These are phyloP conservation scores for Axis porcinus DNA, from an alignment of 2,113 vertebrate genomes.

Conservation along the genomic window DNA sequence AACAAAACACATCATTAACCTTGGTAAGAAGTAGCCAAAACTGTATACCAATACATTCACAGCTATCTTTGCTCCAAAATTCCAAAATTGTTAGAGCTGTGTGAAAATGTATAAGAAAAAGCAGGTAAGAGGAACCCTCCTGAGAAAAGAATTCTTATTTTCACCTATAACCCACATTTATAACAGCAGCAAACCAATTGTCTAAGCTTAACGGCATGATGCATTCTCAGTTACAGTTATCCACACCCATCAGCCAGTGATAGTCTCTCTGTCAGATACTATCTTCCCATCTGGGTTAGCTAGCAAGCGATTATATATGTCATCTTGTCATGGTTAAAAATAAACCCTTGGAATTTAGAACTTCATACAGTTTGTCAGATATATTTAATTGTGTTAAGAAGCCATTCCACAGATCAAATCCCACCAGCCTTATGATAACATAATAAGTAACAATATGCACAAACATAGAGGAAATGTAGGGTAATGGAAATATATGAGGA, in stretches of 20 bases:
- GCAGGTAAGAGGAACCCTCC: constrained; percentile 51
- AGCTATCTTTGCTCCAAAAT: constrained; percentile 42
- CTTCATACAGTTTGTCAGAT: constrained; percentile 63
- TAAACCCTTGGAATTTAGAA: constrained; percentile 61
- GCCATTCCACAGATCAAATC: constrained; percentile 65
- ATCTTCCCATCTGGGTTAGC: constrained; percentile 67
- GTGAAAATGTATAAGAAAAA: constrained; percentile 59
- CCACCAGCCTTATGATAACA: constrained; percentile 42
- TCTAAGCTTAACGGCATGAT: constrained; percentile 64
- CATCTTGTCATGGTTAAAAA: constrained; percentile 71
- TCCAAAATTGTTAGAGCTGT: constrained; percentile 54
- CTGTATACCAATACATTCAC: neutral
- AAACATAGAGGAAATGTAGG: constrained; percentile 39
- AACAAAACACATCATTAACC: constrained; percentile 40
- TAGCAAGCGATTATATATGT: constrained; percentile 66
- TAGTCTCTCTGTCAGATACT: constrained; percentile 46
- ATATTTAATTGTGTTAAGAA: constrained; percentile 67
- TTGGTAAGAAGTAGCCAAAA: neutral
- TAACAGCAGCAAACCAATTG: constrained; percentile 73
- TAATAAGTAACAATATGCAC: constrained; percentile 57
- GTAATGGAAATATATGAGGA: constrained; percentile 56
- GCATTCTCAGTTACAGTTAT: constrained; percentile 58
- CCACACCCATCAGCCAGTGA: constrained; percentile 51
- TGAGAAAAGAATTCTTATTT: constrained; percentile 65
- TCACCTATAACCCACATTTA: constrained; percentile 71